phyloP scores from a whole-genome alignment of 2,888 invertebrate genomes.

The Drosophila phalerata region DNA sequence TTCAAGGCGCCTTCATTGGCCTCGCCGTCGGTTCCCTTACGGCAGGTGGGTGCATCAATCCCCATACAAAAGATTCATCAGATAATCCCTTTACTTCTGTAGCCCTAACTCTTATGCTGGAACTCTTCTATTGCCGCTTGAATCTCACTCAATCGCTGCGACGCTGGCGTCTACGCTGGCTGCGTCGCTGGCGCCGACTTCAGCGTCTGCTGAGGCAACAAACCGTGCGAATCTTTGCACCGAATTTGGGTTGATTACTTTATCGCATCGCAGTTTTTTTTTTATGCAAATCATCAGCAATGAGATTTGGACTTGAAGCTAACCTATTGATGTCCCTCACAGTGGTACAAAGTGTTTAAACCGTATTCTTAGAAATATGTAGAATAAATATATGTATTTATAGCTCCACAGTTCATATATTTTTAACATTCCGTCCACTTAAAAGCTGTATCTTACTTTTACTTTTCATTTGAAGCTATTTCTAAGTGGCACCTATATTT shows the following conservation, averaged over 20 bases:
- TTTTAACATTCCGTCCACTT: background rate
- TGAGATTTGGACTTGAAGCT: constrained; percentile 27
- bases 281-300: constrained; percentile 49
- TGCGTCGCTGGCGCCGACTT: constrained; percentile 56
- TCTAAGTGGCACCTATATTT: background rate
- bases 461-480: background rate
- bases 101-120: constrained; percentile 73
- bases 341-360: constrained; percentile 12
- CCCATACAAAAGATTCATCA: background rate
- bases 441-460: background rate
- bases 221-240: constrained; percentile 65
- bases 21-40: constrained; percentile 88
- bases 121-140: constrained; percentile 67
- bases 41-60: constrained; percentile 83
- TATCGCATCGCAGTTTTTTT: constrained; percentile 39
- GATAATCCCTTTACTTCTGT: background rate
- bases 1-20: constrained; percentile 91
- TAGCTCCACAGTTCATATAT: background rate
- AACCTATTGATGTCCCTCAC: constrained; percentile 24
- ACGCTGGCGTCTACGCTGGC: constrained; percentile 51
- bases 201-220: constrained; percentile 50
- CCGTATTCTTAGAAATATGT: background rate
- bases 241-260: constrained; percentile 60
- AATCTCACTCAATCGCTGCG: constrained; percentile 50
- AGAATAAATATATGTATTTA: background rate